Base-by-base conservation (phyloP, 2,113 vertebrate species). In the Odontophorus gujanensis region DNA sequence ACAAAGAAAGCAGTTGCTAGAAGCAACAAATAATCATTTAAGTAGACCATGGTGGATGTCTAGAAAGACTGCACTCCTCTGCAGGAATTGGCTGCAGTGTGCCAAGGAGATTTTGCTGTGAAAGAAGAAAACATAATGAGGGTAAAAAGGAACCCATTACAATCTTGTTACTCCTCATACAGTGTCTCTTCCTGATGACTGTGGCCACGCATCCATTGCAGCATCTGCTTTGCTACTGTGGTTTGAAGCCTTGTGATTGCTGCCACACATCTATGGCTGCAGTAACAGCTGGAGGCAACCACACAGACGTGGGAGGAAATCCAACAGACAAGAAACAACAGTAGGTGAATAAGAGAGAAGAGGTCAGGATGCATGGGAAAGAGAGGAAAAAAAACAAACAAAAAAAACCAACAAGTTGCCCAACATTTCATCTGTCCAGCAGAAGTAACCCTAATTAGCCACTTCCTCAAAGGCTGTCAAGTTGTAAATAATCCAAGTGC, bases 1-100 rank as follows among this genome's bases (percentile, higher is more conserved):
- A 87, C 1, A 19, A 75, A 84, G 51, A 18, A 90, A 71, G 61
- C 61, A 72, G 77, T 81, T 81, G 80, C 77, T 48, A 72, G 61
- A 92, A 93, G 92, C 65, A 92, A 93, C 34, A 92, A 84, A 72
- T 78, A 75, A 63, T 77, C 51, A 81, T 77, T 83, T 34, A 21
- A 90, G 68, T 61, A 83, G 85, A 92, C 63, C 65, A 83, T 80
- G 90, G 47, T 51, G 51, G 82, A 67, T 84, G 77, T 43, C 76
- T 67, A 25, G 17, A 77, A 96, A 89, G 43, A 62, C 14, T 38
- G 12, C 57, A 26, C 51, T 85, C 68, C 42, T 55, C 85, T 18
- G 65, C 73, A 75, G 86, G 76, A 75, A 72, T 65, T 2, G 36
- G 6, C 77, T 34, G 57, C 18, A 26, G 25, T 0, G 8, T 77